Evolutionary conservation across 2,113 vertebrate species (phyloP), one percentile per base, ranked within the genome.

Genomic region (Micromys minutus): DNA sequence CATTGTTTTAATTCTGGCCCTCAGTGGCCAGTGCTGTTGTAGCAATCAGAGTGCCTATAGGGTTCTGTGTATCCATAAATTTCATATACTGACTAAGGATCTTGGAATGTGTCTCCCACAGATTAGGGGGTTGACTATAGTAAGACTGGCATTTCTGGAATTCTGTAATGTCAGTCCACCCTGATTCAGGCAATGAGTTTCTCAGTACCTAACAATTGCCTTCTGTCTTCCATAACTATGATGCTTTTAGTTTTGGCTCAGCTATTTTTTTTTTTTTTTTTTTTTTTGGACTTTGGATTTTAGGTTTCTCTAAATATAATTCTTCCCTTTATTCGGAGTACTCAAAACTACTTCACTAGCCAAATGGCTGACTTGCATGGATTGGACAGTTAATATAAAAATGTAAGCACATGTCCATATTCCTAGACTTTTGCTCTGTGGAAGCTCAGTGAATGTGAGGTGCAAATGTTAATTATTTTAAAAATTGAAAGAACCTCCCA

Each of bases 281-380:
- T n/a, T n/a, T n/a, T n/a, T 7, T 34, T 85, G 11, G 50, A 95
- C 88, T 88, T 79, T 74, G 59, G 65, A 85, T 89, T 91, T 93
- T 39, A 83, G 55, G 92, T 52, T 86, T 22, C 12, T 22, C 34
- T 87, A 59, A 74, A 45, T 61, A 80, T 34, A 61, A 4, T 47
- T 93, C 65, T 63, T 24, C 5, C 17, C 19, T 26, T 72, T 74
- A 59, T 8, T 87, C 57, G 80, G 65, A 93, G 61, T 65, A 89
- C 76, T 57, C 80, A 80, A 87, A 95, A 83, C 8, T 0, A 0
- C 21, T 24, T 79, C 21, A 31, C 39, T 29, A 31, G 65, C 67
- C 80, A 83, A 77, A 59, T 3, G 7, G 7, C 88, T 69, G 83
- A 24, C 71, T 88, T 91, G 72, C 57, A 71, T 47, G 55, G 36